These are phyloP conservation scores for Melanotaenia parkinsoni DNA, from an alignment of 2,797 vertebrate genomes.

Conservation along the genomic window DNA sequence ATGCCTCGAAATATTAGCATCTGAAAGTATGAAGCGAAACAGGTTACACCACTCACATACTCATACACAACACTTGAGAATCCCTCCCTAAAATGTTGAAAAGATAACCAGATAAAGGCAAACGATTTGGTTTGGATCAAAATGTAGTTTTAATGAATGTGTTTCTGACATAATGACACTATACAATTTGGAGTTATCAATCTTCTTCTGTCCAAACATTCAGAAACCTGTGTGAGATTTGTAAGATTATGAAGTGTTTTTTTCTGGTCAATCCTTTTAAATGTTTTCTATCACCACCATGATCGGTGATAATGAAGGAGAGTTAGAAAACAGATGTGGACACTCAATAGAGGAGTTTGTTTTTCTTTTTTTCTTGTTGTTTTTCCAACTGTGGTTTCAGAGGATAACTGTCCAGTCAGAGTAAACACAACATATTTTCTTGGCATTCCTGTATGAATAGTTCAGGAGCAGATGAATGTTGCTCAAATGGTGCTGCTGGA, in stretches of 20 bases:
- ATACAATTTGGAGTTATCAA: not conserved
- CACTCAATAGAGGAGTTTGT: constrained; percentile 1
- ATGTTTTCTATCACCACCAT: not conserved
- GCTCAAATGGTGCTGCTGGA: constrained; percentile 41
- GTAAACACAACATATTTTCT: constrained; percentile 53
- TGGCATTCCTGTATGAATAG: constrained; percentile 60
- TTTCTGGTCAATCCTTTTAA: constrained; percentile 7
- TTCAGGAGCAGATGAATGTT: constrained; percentile 62
- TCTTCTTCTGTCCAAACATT: not conserved
- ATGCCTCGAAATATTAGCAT: too few species aligned
- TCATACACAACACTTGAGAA: too few species aligned
- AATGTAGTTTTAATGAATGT: not conserved
- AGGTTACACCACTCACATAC: too few species aligned
- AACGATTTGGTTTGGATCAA: not conserved
- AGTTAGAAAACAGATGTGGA: constrained; percentile 17
- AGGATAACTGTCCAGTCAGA: constrained; percentile 48
- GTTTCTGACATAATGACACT: not conserved
- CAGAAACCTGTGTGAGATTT: not conserved
- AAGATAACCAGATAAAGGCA: not conserved
- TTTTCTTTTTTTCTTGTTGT: constrained; percentile 7
- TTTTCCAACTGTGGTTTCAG: constrained; percentile 39
- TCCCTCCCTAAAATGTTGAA: too few species aligned
- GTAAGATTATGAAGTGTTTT: too few species aligned
- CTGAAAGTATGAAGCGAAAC: too few species aligned
- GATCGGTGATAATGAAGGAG: constrained; percentile 9